Evolutionary conservation across 2,797 vertebrate genomes (phyloP), one percentile per base, ranked within the genome.

Genomic region (Halcyon leucocephala): DNA sequence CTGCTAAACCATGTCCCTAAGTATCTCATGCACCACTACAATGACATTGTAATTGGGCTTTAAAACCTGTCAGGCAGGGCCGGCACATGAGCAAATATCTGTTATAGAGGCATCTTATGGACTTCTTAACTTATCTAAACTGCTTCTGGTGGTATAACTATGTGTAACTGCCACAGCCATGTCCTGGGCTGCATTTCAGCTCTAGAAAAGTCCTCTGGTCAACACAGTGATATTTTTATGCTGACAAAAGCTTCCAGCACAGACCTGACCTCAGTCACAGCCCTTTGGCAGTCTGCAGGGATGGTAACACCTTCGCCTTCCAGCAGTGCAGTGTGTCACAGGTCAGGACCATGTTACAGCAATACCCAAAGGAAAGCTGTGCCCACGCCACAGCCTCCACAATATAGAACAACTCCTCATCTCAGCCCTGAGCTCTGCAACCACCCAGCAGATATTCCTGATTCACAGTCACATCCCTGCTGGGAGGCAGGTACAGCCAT

Each of bases 131-230:
- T 44, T 15, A 72, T 29, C 39, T 37, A 4, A 72, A 51, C 9
- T 13, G 6, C 4, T 71, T 22, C 19, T 39, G 24, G 60, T 18
- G 55, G 6, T 51, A 9, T 37, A 14, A 9, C 31, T 6, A 17
- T 0, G 1, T 28, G 25, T 18, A 10, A 52, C 7, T 0, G 0
- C 24, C 54, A 20, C 41, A 55, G 81, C 33, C 19, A 0, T 6
- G 35, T 52, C 49, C 82, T 33, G 64, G 62, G 76, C 67, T 5
- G 5, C 25, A 5, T 13, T 58, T 33, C 62, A 79, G 44, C 81
- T 55, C 69, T 9, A 70, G 64, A 66, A 69, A 48, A 71, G 33
- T 25, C 12, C 28, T 71, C 57, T 78, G 86, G 19, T 46, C 82
- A 69, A 57, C 1, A 1, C 72, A 3, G 18, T 14, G 33, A 44